Evolutionary conservation across 2,113 vertebrate genomes (phyloP).

Genomic region (Etia nguti): DNA sequence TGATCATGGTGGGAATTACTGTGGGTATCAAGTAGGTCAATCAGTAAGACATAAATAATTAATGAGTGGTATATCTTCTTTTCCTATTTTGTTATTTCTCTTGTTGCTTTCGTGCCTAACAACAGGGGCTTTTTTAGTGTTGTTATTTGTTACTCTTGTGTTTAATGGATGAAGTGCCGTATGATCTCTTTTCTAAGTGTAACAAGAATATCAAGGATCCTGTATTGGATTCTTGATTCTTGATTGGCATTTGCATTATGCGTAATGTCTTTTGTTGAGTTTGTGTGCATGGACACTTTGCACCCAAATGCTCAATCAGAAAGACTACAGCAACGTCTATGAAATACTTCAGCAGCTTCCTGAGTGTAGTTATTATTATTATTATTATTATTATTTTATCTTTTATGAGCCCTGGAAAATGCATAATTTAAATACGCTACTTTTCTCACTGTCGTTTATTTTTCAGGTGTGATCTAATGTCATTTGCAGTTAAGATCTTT

Average conservation of each 20-base stretch:
- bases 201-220: not conserved
- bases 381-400: no score
- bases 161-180: not conserved
- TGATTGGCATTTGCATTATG: constrained; percentile 82
- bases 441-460: constrained; percentile 40
- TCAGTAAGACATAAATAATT: not conserved
- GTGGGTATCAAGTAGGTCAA: not conserved
- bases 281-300: not conserved
- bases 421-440: not conserved
- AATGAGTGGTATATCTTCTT: not conserved
- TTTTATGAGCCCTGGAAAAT: not conserved
- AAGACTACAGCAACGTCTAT: not conserved
- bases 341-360: not conserved
- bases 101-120: not conserved
- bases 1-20: not conserved
- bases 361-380: not conserved
- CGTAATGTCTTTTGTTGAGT: constrained; percentile 94
- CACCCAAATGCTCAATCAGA: not conserved
- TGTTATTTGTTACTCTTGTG: not conserved
- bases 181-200: not conserved
- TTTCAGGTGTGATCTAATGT: constrained; percentile 85
- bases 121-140: not conserved
- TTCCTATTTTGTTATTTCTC: not conserved
- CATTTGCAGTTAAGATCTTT: constrained; percentile 79
- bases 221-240: not conserved